Evolutionary conservation across 2,113 vertebrate species (phyloP).

Genomic region (Bubo blakistoni): DNA sequence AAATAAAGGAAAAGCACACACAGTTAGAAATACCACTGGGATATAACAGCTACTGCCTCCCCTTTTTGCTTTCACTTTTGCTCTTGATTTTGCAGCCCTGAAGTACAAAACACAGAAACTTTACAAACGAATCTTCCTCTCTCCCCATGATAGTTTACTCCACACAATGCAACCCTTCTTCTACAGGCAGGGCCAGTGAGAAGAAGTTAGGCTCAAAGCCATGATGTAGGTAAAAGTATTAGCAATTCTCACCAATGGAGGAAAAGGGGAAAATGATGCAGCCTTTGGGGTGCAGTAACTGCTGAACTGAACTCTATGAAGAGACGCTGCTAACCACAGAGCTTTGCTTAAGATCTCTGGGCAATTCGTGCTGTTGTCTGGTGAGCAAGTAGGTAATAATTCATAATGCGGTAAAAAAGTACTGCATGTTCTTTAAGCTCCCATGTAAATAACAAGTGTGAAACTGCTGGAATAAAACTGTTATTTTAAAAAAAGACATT

Average conservation of each 20-base stretch:
- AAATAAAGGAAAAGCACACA: background rate
- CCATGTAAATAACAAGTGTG: background rate
- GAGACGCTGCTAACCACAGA: background rate
- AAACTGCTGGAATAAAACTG: background rate
- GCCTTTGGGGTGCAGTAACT: background rate
- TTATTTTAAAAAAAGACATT: background rate
- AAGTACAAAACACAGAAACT: background rate
- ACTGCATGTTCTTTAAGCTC: background rate
- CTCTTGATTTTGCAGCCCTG: background rate
- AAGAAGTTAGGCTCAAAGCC: background rate
- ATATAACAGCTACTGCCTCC: accelerated
- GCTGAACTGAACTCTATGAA: background rate
- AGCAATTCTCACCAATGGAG: background rate
- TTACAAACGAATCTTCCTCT: background rate
- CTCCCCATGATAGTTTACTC: background rate
- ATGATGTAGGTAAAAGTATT: background rate
- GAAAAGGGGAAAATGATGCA: background rate
- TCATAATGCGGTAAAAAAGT: background rate
- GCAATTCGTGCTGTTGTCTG: background rate
- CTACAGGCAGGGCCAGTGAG: background rate
- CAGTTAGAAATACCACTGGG: background rate
- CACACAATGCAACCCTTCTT: background rate
- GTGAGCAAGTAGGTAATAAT: background rate
- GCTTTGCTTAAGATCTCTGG: background rate
- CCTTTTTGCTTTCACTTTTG: background rate